These are phyloP conservation scores for Oryzias sinensis DNA, from an alignment of 2,797 vertebrate genomes.

Conservation along the genomic window DNA sequence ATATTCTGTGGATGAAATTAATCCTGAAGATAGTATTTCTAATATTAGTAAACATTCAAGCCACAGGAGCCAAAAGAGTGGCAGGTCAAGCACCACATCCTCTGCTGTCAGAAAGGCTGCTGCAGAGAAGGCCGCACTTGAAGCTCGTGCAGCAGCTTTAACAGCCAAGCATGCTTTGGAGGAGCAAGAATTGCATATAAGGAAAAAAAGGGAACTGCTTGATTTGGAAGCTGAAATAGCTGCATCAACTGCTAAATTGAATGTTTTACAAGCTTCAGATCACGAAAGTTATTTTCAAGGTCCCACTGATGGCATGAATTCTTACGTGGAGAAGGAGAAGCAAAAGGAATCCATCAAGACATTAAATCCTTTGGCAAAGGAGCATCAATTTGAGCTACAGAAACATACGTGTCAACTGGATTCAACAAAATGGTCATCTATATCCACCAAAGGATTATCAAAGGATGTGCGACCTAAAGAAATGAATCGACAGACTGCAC, in stretches of 20 bases:
- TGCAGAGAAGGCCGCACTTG: constrained; percentile 1
- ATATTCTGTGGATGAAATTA: background rate
- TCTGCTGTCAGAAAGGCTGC: no score
- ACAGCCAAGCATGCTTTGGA: background rate
- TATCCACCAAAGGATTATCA: no score
- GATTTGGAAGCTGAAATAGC: no score
- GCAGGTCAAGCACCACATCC: background rate
- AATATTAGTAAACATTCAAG: background rate
- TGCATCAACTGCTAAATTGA: background rate
- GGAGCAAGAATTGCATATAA: accelerated
- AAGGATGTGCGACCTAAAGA: no score
- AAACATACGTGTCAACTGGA: background rate
- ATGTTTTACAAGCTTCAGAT: background rate
- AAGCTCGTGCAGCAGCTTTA: background rate
- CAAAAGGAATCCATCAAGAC: background rate
- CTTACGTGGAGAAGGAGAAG: background rate
- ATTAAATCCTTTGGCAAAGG: background rate
- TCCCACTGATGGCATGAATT: background rate
- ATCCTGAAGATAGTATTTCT: background rate
- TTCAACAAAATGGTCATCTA: background rate
- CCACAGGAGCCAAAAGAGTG: no score
- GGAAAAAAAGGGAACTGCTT: background rate
- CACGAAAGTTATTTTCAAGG: background rate
- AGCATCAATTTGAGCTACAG: background rate
- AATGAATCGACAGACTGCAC: no score